phyloP scores from a whole-genome alignment of 2,113 vertebrate species.

The Chauna torquata region DNA sequence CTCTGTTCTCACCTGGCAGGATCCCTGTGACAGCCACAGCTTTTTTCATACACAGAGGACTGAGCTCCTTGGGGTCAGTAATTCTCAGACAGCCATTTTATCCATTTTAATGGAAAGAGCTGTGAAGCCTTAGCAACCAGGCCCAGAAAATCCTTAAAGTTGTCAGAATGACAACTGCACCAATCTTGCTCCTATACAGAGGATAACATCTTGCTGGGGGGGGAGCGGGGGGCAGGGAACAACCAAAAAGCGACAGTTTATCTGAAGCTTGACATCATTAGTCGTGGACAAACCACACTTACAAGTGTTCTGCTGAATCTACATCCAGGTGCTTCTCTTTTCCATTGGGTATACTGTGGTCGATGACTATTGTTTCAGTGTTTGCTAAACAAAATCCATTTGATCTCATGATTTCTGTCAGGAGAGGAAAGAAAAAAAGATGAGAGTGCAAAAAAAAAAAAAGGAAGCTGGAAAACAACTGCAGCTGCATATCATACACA shows the following conservation, averaged over 20 bases:
- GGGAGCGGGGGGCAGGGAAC: rapidly evolving
- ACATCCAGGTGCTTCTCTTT: slow-evolving; percentile 88
- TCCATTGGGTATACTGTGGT: slow-evolving; percentile 86
- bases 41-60: neutral
- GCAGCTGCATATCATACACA: neutral
- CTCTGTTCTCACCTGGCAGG: neutral
- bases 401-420: slow-evolving; percentile 94
- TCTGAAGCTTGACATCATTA: neutral
- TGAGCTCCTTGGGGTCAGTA: neutral
- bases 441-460: neutral
- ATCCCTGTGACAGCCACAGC: neutral
- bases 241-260: neutral
- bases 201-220: neutral
- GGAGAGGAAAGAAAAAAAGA: slow-evolving; percentile 2
- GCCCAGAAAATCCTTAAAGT: neutral
- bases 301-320: slow-evolving; percentile 87
- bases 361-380: slow-evolving; percentile 95
- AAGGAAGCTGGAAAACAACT: neutral
- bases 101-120: neutral
- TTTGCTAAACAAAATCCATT: slow-evolving; percentile 98
- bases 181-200: neutral
- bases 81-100: neutral
- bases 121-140: neutral
- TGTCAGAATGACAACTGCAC: neutral
- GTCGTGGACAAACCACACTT: slow-evolving; percentile 56